These are phyloP conservation scores for Ornithoptera alexandrae DNA, from an alignment of 2,888 invertebrate genomes.

Conservation along the genomic window DNA sequence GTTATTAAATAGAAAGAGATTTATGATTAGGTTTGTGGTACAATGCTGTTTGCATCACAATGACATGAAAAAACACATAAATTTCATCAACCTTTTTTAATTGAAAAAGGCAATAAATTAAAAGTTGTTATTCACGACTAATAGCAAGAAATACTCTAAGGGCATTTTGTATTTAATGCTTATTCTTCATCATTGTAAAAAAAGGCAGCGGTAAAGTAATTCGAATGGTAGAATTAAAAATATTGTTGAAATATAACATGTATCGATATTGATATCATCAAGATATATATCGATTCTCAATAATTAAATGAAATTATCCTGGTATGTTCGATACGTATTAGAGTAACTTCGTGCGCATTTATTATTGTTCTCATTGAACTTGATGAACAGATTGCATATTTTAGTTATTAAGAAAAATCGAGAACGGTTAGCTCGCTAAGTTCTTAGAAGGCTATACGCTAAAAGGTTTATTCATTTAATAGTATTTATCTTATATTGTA, in stretches of 20 bases:
- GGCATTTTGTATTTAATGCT: too few relatives aligned
- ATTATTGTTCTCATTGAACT: slow-evolving; percentile 11
- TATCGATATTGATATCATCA: neutral
- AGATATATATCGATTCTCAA: slow-evolving; percentile 4
- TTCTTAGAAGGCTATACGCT: slow-evolving; percentile 11
- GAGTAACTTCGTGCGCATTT: slow-evolving; percentile 1
- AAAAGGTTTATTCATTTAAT: slow-evolving; percentile 15
- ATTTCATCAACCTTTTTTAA: too few relatives aligned
- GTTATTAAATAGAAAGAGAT: too few relatives aligned
- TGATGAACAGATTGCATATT: slow-evolving; percentile 6
- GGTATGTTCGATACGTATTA: neutral
- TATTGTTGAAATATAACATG: neutral
- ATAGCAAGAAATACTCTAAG: too few relatives aligned
- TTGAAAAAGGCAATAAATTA: too few relatives aligned
- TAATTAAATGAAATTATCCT: slow-evolving; percentile 4
- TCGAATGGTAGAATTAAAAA: neutral
- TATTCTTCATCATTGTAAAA: too few relatives aligned
- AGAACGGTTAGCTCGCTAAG: slow-evolving; percentile 6
- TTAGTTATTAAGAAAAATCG: slow-evolving; percentile 21
- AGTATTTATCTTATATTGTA: slow-evolving; percentile 5
- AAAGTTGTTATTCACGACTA: too few relatives aligned
- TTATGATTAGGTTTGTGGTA: too few relatives aligned
- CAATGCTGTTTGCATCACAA: too few relatives aligned
- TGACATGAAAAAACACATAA: too few relatives aligned
- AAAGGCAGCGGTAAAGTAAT: neutral